Evolutionary conservation across 92 coral and sea anemone genomes (phyloP).

Genomic region (Epizoanthus scotinus): DNA sequence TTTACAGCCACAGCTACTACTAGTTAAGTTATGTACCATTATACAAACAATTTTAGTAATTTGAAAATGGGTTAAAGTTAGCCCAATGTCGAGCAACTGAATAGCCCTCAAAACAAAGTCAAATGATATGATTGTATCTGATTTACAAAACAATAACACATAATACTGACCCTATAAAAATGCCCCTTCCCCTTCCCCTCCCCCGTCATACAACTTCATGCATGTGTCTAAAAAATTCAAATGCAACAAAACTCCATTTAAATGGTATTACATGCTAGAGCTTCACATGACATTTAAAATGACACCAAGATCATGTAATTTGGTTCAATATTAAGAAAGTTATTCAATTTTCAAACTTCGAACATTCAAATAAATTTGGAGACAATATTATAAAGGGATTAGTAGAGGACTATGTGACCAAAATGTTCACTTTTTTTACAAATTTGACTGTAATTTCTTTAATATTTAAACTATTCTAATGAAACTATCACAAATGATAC

Average conservation of each 20-base stretch:
- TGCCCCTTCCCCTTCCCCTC: too few relatives aligned
- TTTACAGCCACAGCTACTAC: too few relatives aligned
- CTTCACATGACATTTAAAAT: not conserved
- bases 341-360: not conserved
- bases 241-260: not conserved
- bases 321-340: slow-evolving; percentile 9
- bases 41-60: too few relatives aligned
- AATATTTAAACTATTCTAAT: not conserved
- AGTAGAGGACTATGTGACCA: not conserved
- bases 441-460: not conserved
- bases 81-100: too few relatives aligned
- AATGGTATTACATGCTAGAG: not conserved
- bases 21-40: too few relatives aligned
- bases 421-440: not conserved
- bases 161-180: too few relatives aligned
- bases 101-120: too few relatives aligned
- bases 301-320: not conserved
- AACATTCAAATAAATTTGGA: not conserved
- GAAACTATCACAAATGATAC: not conserved
- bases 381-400: not conserved
- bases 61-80: too few relatives aligned
- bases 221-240: too few relatives aligned
- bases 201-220: too few relatives aligned
- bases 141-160: too few relatives aligned
- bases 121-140: too few relatives aligned